These are phyloP conservation scores for Sternotherus odoratus DNA, from an alignment of 2,797 vertebrate genomes.

Conservation along the genomic window DNA sequence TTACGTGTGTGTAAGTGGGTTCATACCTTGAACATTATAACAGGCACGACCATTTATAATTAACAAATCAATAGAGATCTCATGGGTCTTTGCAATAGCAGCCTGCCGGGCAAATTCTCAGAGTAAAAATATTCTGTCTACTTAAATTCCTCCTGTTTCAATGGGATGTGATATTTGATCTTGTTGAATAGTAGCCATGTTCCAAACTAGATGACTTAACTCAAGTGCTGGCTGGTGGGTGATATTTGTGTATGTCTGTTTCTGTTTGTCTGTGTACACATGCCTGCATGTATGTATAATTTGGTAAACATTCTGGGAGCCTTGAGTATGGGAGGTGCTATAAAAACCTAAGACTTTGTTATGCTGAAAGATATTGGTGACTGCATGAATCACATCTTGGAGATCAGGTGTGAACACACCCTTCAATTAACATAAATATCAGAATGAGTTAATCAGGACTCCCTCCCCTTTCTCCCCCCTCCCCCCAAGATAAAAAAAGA, in stretches of 20 bases:
- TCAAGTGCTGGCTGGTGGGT: neutral
- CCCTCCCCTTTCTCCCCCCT: too few species aligned
- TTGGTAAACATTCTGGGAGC: neutral
- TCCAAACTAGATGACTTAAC: accelerated
- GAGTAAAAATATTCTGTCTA: accelerated
- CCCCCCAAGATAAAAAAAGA: neutral
- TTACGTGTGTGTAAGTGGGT: accelerated
- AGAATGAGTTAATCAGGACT: too few species aligned
- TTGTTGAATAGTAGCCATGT: neutral
- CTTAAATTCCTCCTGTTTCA: neutral
- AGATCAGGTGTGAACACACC: too few species aligned
- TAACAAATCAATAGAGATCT: too few species aligned
- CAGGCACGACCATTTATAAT: neutral
- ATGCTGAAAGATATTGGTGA: too few species aligned
- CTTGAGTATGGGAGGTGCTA: neutral
- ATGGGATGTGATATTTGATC: accelerated
- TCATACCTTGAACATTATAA: accelerated
- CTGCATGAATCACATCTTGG: too few species aligned
- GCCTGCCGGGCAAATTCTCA: neutral
- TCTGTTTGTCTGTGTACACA: accelerated
- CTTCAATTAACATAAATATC: too few species aligned
- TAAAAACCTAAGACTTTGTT: accelerated
- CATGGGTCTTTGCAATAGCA: neutral
- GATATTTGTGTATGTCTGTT: neutral
- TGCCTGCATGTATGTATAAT: neutral